Evolutionary conservation across 1,140 invertebrate species (phyloP), one percentile per base, ranked within the genome.

Genomic region (Mercenaria mercenaria): DNA sequence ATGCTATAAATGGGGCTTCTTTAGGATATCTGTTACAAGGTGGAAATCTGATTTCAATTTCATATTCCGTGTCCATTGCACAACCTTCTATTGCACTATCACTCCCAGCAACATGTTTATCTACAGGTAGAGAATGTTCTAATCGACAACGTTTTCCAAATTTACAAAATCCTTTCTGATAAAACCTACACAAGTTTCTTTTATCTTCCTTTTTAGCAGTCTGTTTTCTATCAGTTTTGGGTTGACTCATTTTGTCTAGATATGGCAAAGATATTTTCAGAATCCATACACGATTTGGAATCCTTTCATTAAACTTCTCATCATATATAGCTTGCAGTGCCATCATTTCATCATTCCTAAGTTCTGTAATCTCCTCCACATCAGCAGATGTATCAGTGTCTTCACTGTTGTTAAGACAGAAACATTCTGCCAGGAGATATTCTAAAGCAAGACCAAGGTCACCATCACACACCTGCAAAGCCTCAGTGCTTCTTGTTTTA

Each of bases 291-390:
- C 76, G 92, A 72, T 94, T 93, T 10, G 90, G 81, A 34, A 95
- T 93, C 69, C 92, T 92, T 74, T 95, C 94, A 79, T 85, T 83
- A 91, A 95, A 95, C 20, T 82, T 90, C 26, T 93, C 91, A 41
- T 93, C 94, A 89, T 94, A 95, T 18, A 95, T 95, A 32, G 94
- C 91, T 87, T 94, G 34, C 18, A 95, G 74, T 29, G 93, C 95
- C 64, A 93, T 87, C 87, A 94, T 95, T 92, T 95, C 95, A 43
- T 95, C 94, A 50, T 93, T 77, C 72, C 94, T 90, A 26, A 91
- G 83, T 34, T 94, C 93, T 0, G 76, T 18, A n/a, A 95, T 87
- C 52, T 95, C 93, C 59, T 92, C 82, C 32, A 32, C 41, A n/a
- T 77, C 52, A 50, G 81, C 56, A 20, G 84, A 69, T 74, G 34